Conservation (phyloP, 2,888 invertebrate genomes). For the Anthophora plumipes region DNA sequence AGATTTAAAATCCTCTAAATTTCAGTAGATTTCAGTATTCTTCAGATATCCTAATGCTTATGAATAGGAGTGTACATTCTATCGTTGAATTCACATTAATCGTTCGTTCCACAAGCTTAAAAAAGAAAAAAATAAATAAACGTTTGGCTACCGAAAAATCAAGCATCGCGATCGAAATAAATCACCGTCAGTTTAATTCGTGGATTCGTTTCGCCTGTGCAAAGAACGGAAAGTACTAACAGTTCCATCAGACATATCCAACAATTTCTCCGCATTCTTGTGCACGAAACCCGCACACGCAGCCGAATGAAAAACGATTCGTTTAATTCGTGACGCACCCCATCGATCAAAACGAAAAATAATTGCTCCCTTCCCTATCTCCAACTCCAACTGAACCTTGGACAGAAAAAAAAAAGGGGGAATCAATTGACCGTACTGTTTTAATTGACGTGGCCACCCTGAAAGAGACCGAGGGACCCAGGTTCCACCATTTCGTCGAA, state of each 20-base stretch:
- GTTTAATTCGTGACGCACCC: slow-evolving; percentile 1
- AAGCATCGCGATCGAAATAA: not conserved
- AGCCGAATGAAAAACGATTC: slow-evolving; percentile 36
- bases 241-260: not conserved
- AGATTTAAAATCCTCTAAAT: no score
- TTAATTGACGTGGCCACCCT: slow-evolving; percentile 13
- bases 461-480: not conserved
- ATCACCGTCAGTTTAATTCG: slow-evolving; percentile 16
- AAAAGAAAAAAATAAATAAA: no score
- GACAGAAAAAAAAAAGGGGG: not conserved
- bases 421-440: not conserved
- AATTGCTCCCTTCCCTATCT: not conserved
- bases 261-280: not conserved
- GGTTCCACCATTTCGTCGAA: no score
- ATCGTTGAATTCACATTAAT: not conserved
- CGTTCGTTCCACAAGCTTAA: not conserved
- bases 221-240: not conserved
- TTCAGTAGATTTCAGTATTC: no score
- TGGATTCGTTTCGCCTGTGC: not conserved
- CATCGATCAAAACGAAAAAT: slow-evolving; percentile 12
- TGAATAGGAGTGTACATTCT: no score
- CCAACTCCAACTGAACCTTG: no score
- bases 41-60: no score
- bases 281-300: slow-evolving; percentile 1
- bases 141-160: not conserved